These are phyloP conservation scores for fruit fly (Drosophila melanogaster) DNA, from an alignment of 1,140 invertebrate species.

Conservation along the genomic window DNA sequence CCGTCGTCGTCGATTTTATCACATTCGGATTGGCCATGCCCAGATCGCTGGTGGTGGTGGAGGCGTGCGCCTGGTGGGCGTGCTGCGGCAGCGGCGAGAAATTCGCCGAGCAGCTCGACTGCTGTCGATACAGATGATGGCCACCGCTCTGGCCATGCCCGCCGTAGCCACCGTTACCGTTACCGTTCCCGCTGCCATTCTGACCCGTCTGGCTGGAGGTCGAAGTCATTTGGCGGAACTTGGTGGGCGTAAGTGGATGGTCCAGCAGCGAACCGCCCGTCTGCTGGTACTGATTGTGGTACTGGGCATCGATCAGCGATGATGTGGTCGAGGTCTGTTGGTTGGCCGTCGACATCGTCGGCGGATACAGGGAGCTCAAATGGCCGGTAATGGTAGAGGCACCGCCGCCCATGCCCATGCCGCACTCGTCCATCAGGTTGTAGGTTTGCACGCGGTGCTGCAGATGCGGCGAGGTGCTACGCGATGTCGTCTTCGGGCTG, in stretches of 20 bases:
- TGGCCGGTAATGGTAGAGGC: constrained; percentile 77
- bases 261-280: constrained; percentile 80
- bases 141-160: constrained; percentile 1
- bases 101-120: constrained; percentile 81
- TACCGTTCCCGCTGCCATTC: constrained; percentile 48
- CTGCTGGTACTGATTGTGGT: constrained; percentile 84
- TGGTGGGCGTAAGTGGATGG: constrained; percentile 81
- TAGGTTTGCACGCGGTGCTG: constrained; percentile 80
- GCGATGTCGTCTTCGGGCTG: constrained; percentile 84
- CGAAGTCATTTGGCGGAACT: constrained; percentile 77
- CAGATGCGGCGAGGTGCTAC: constrained; percentile 81
- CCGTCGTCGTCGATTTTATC: constrained; percentile 83
- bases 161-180: background rate
- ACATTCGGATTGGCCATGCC: constrained; percentile 82
- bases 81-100: constrained; percentile 79
- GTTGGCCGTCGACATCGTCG: constrained; percentile 79
- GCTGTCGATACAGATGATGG: constrained; percentile 72
- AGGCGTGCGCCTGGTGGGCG: constrained; percentile 79
- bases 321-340: constrained; percentile 84
- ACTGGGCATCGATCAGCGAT: constrained; percentile 79
- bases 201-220: constrained; percentile 77
- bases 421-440: constrained; percentile 78
- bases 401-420: constrained; percentile 45
- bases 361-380: constrained; percentile 78
- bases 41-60: constrained; percentile 80